A percentile compares a stretch with the other conserved stretches of the same genome.
These are phyloP conservation scores for Oenanthe oenanthe DNA, from an alignment of 2,113 vertebrate species.

Conservation along the genomic window DNA sequence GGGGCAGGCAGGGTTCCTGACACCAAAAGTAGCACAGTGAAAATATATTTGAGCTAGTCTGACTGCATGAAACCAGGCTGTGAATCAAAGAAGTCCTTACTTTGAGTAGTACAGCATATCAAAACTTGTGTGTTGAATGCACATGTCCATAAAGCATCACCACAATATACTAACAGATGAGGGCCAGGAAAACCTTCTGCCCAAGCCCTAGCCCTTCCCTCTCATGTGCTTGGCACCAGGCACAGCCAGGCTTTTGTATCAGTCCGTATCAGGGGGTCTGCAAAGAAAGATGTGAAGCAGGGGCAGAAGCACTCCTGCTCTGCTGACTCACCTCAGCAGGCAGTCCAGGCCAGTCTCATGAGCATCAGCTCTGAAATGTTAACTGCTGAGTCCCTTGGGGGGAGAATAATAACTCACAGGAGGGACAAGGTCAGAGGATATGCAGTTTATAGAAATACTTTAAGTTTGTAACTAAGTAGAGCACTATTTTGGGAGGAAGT, in stretches of 20 bases:
- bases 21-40: not conserved
- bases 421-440: not conserved
- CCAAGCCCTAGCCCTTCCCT: not conserved
- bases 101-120: not conserved
- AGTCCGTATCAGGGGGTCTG: not conserved
- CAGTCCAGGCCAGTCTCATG: not conserved
- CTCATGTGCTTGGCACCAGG: rapidly evolving
- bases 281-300: rapidly evolving
- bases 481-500: not conserved
- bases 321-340: not conserved
- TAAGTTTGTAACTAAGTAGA: not conserved
- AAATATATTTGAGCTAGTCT: not conserved
- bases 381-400: not conserved
- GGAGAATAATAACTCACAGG: not conserved
- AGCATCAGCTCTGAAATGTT: not conserved
- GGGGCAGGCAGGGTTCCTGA: not conserved
- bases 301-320: not conserved
- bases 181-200: not conserved
- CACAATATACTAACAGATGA: not conserved
- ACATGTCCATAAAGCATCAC: not conserved
- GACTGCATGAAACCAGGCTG: not conserved
- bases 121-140: not conserved
- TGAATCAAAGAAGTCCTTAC: not conserved
- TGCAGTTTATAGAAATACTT: not conserved
- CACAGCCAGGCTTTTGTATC: not conserved